Base-by-base conservation (phyloP, 2,888 invertebrate species). In the Zele albiditarsus region DNA sequence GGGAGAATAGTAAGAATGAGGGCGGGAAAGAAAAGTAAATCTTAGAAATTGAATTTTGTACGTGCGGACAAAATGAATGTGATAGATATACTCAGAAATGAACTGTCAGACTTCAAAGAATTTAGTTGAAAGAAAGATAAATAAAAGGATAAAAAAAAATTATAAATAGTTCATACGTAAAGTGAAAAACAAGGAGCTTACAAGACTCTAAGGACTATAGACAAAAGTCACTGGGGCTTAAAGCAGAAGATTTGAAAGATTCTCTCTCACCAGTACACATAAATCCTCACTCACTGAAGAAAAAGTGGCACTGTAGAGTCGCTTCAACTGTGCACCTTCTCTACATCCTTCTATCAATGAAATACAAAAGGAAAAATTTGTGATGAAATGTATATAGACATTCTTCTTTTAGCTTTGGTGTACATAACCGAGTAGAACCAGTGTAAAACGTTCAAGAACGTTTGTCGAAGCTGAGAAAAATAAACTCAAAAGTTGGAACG, bases 321-420 rank as follows among this genome's bases (percentile, higher is more conserved):
- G 58, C 69, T 58, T 58, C 69, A 69, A 69, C 69, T 69, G 25
- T 46, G 5, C 16, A 12, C 33, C 16, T 20, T 10, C 53, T 53
- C 53, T 53, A 20, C 46, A n/a, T n/a, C n/a, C 53, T 20, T 53
- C n/a, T 20, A n/a, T 46, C 53, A 53, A 53, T 53, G 25, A 58
- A 60, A 60, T 58, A 69, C 69, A 69, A 69, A 53, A 69, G 69
- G 33, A 58, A 57, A 33, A 33, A 69, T 69, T 69, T 38, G 10
- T 8, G 20, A 53, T 53, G 53, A 53, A 53, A 53, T 53, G 53
- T 53, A 53, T 53, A 53, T 53, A 53, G 53, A 53, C 53, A 53
- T 53, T 53, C 53, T 53, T 20, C 8, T 20, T 53, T 53, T 20
- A 53, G 20, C 8, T 33, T 57, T 31, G 53, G 46, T 68, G 28